These are phyloP conservation scores for Tetrax tetrax DNA, from an alignment of 2,113 vertebrate species.

Conservation along the genomic window DNA sequence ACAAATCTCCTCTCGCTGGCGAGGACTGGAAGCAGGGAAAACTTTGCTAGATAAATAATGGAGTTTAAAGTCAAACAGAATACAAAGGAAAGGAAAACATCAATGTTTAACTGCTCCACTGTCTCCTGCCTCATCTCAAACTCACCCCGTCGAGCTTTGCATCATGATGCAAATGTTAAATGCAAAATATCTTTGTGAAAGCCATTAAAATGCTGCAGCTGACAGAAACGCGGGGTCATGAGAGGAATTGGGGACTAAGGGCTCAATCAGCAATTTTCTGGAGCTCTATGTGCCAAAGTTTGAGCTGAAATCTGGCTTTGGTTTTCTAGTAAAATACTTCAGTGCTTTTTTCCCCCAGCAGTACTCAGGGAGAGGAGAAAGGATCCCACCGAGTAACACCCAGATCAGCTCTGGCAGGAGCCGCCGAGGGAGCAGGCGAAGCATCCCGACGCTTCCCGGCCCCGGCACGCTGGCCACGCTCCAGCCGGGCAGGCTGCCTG, in stretches of 20 bases:
- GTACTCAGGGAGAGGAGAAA: background rate
- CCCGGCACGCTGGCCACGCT: background rate
- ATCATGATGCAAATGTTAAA: background rate
- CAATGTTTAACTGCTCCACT: background rate
- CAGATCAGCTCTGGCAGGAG: background rate
- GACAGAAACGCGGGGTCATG: background rate
- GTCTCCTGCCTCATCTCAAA: background rate
- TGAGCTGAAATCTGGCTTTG: background rate
- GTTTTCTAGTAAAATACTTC: background rate
- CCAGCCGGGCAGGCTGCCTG: background rate
- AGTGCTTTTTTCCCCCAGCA: no score
- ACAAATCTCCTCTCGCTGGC: background rate
- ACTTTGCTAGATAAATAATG: fast-evolving
- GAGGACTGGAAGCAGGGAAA: background rate
- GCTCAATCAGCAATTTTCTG: background rate
- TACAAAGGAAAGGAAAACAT: background rate
- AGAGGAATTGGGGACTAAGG: background rate
- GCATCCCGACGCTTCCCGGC: background rate
- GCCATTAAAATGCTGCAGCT: background rate
- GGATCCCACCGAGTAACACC: fast-evolving
- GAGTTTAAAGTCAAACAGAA: background rate
- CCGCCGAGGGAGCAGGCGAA: background rate
- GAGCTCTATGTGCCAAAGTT: fast-evolving
- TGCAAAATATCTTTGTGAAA: background rate
- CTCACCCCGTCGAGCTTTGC: background rate